Evolutionary conservation across 2,797 vertebrate species (phyloP), one percentile per base, ranked within the genome.

Genomic region (Pangasius mekongensis): DNA sequence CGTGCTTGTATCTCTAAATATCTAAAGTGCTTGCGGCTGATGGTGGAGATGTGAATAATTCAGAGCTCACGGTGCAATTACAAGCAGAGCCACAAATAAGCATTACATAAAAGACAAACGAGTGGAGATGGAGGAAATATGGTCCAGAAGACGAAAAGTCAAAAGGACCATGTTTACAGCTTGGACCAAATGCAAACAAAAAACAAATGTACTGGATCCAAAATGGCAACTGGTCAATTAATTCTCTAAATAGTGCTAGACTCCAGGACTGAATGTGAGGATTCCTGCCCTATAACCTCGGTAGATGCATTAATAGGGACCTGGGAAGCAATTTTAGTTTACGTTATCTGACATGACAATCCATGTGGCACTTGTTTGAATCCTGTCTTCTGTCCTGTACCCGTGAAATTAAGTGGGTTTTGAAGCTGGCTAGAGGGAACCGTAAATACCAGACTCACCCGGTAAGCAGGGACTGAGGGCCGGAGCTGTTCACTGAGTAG

Each of bases 401-500:
- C 16, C 2, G 18, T 54, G 7, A 77, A 52, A 54, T 27, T 0
- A 78, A 22, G 52, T 22, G 52, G 9, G 8, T 30, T 16, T 6
- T 77, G 0, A 78, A 84, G 2, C 43, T 84, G 47, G 5, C 43
- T 9, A 20, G 9, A 39, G n/a, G 27, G 8, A 47, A 43, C 8
- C 8, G 2, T 8, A 27, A 78, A 62, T 16, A 13, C 24, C 10
- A 16, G 49, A 82, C 94, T 97, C 95, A 99, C 99, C 98, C 97
- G 0, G 97, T 96, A 87, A 98, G 93, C 77, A 98, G 95, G 0
- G 97, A 95, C 56, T 97, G 98, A 13, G 97, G 97, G 0, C 97
- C 96, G 2, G 97, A 96, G 0, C 96, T 95, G 2, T 97, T 98
- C 16, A 98, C 94, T 0, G 97, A 93, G 91, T 97, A 98, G 1